Evolutionary conservation across 1,140 invertebrate species (phyloP).

Genomic region (Hyposmocoma kahamanoa): DNA sequence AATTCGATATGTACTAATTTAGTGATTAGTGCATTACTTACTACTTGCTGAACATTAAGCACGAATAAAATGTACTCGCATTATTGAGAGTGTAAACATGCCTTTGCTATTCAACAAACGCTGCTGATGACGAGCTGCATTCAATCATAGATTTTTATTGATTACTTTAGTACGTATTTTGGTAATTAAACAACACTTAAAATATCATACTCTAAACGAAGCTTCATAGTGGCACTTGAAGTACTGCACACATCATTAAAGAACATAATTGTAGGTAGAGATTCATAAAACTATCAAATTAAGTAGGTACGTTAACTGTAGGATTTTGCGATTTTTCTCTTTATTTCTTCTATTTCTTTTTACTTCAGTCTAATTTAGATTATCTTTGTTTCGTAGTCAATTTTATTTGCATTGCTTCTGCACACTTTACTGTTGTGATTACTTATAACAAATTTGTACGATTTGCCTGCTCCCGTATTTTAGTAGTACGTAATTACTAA

Average conservation of each 20-base stretch:
- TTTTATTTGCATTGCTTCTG: constrained; percentile 57
- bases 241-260: too few relatives aligned
- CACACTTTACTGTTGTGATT: constrained; percentile 25
- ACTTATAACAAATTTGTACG: neutral
- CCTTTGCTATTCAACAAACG: constrained; percentile 23
- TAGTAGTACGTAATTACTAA: too few relatives aligned
- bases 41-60: too few relatives aligned
- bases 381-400: constrained; percentile 6
- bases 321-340: neutral
- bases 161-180: neutral
- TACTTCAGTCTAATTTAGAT: constrained; percentile 1
- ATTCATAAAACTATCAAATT: too few relatives aligned
- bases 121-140: constrained; percentile 47
- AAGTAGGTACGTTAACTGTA: neutral
- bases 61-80: too few relatives aligned
- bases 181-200: constrained; percentile 5
- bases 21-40: too few relatives aligned
- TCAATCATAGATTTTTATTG: neutral
- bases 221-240: neutral
- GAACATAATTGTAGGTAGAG: too few relatives aligned
- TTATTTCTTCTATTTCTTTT: constrained; percentile 11
- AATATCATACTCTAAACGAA: neutral
- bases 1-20: too few relatives aligned
- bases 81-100: too few relatives aligned
- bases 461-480: constrained; percentile 28